phyloP scores from a whole-genome alignment of 2,113 vertebrate genomes.

The Tinamus guttatus region DNA sequence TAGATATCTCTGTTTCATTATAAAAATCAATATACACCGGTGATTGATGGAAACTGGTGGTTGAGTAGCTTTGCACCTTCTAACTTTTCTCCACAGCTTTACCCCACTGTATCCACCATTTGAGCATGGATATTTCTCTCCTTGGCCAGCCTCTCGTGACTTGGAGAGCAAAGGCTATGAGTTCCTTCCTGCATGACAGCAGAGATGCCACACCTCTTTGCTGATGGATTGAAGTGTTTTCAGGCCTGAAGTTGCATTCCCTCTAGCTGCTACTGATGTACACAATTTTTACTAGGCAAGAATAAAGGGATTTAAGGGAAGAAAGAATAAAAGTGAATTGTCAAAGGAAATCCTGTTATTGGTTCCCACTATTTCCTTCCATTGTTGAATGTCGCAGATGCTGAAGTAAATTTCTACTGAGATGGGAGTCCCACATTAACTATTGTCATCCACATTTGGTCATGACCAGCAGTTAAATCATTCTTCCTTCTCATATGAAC shows the following conservation, averaged over 20 bases:
- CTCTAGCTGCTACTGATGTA: background rate
- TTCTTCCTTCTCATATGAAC: background rate
- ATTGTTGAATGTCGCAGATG: slow-evolving; percentile 52
- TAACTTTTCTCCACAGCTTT: background rate
- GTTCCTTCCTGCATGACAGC: slow-evolving; percentile 40
- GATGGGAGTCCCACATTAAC: slow-evolving; percentile 11
- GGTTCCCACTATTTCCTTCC: slow-evolving; percentile 50
- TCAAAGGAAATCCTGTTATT: slow-evolving; percentile 65
- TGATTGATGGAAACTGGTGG: background rate
- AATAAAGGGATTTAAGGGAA: slow-evolving; percentile 56
- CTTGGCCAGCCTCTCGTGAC: background rate
- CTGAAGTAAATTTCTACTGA: slow-evolving; percentile 26
- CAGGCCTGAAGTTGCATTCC: slow-evolving; percentile 11
- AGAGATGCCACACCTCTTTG: background rate
- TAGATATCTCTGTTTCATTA: background rate
- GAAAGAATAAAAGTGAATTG: slow-evolving; percentile 65
- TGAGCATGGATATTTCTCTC: background rate
- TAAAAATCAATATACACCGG: background rate
- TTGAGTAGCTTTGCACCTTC: background rate
- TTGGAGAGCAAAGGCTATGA: accelerated
- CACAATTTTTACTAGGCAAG: slow-evolving; percentile 57
- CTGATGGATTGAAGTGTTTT: slow-evolving; percentile 49
- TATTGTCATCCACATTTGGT: slow-evolving; percentile 28
- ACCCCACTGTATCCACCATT: background rate
- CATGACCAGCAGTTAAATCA: slow-evolving; percentile 13